Base-by-base conservation (phyloP, 1,140 invertebrate genomes). In the Pseudobourletiella spinata region DNA sequence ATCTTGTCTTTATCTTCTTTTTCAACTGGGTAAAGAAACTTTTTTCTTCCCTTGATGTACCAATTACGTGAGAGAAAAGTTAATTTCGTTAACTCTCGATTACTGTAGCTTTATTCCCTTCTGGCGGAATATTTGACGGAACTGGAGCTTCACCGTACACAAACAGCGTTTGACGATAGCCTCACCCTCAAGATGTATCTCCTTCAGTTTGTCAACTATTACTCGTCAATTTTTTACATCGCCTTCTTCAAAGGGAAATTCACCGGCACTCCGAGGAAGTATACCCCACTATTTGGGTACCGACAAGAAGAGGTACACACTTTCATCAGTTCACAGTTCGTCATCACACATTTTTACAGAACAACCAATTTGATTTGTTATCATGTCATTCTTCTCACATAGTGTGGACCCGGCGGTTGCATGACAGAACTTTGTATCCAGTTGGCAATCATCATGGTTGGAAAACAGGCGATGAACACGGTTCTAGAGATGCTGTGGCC, bases 151-250 rank as follows among this genome's bases (percentile, higher is more conserved):
- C 83, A 91, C 57, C 80, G 95, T 59, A 98, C 95, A 0, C 94
- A 98, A 78, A 94, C 91, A 0, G 92, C 98, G 77, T 99, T 96
- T 77, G 95, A 99, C 73, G 93, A 98, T 72, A 94, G 91, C 43
- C 76, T 98, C 18, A 98, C 93, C 0, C 78, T 98, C 14, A 98
- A 98, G 80, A 95, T 98, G 70, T 98, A 98, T 75, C 75, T 98
- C 8, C 82, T 99, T 35, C 93, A 98, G 78, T 98, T 98, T 78
- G 89, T 98, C 30, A 99, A 99, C 76, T 98, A 96, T 75, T 98
- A 98, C 76, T 90, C 94, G 22, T 95, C 93, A 1, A 95, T 98
- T 73, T 95, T 98, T 79, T 99, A 99, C 73, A 95, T 99, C 71
- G 95, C 94, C 0, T 98, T 98, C 78, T 87, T 97, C 69, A 98